Conservation (phyloP, 2,797 vertebrate genomes). For the Rhynchonycteris naso region DNA sequence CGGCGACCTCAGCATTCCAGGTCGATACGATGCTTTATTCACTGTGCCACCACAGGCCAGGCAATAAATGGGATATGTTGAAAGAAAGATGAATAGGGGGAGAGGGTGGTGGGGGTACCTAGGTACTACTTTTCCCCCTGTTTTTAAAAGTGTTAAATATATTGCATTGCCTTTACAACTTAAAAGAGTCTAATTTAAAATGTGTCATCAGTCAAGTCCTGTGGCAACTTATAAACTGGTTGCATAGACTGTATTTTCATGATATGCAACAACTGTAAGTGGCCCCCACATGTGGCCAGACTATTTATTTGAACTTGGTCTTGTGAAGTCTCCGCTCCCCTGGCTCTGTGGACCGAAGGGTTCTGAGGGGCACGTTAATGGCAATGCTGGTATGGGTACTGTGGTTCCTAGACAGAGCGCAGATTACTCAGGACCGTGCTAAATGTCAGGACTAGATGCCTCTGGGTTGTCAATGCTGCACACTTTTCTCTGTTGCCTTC, state of each 20-base stretch:
- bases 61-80: background rate
- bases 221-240: background rate
- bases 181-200: background rate
- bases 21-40: no score
- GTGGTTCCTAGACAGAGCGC: accelerated
- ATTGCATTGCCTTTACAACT: background rate
- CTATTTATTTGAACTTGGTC: background rate
- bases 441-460: background rate
- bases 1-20: no score
- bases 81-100: background rate
- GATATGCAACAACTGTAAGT: accelerated
- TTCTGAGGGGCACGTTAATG: background rate
- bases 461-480: background rate
- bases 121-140: background rate
- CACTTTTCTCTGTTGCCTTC: background rate
- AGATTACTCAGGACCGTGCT: accelerated
- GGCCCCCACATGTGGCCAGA: background rate
- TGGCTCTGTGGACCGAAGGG: background rate
- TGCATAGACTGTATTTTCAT: background rate
- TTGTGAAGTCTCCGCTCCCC: background rate
- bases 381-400: accelerated
- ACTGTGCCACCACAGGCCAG: no score
- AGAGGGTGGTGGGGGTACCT: background rate
- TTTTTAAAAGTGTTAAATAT: background rate
- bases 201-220: background rate